Evolutionary conservation across 1,140 invertebrate genomes (phyloP).

Genomic region (Drosophila triauraria): DNA sequence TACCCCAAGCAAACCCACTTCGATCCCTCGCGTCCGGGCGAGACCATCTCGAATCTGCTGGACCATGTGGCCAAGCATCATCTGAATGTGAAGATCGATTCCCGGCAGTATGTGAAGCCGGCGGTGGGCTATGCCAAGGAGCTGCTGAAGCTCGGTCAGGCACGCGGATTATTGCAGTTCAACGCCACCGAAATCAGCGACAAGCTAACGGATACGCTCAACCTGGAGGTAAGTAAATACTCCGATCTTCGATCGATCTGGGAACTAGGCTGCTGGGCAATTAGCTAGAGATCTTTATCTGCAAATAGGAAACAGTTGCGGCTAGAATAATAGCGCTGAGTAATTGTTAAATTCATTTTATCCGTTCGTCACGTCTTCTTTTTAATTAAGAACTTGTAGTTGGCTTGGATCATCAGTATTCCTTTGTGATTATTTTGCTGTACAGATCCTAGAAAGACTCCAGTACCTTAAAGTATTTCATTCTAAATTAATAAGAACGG

Average conservation of each 20-base stretch:
- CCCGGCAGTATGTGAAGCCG: slow-evolving; percentile 90
- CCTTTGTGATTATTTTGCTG: too few species aligned
- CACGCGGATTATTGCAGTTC: slow-evolving; percentile 87
- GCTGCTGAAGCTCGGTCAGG: slow-evolving; percentile 88
- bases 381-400: too few species aligned
- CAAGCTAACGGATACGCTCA: slow-evolving; percentile 91
- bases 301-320: slow-evolving; percentile 2
- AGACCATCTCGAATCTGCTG: slow-evolving; percentile 88
- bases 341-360: background rate
- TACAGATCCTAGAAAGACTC: background rate
- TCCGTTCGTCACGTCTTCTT: too few species aligned
- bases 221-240: slow-evolving; percentile 87
- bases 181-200: slow-evolving; percentile 89
- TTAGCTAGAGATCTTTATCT: slow-evolving; percentile 33
- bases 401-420: too few species aligned
- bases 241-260: slow-evolving; percentile 12
- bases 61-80: slow-evolving; percentile 90
- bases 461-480: background rate
- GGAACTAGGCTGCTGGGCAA: slow-evolving; percentile 43
- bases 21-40: slow-evolving; percentile 88
- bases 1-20: slow-evolving; percentile 90
- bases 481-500: background rate
- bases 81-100: slow-evolving; percentile 90
- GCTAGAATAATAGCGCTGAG: background rate
- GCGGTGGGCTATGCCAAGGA: slow-evolving; percentile 90